Base-by-base conservation (phyloP, 2,888 invertebrate genomes). In the Parnassius apollo region DNA sequence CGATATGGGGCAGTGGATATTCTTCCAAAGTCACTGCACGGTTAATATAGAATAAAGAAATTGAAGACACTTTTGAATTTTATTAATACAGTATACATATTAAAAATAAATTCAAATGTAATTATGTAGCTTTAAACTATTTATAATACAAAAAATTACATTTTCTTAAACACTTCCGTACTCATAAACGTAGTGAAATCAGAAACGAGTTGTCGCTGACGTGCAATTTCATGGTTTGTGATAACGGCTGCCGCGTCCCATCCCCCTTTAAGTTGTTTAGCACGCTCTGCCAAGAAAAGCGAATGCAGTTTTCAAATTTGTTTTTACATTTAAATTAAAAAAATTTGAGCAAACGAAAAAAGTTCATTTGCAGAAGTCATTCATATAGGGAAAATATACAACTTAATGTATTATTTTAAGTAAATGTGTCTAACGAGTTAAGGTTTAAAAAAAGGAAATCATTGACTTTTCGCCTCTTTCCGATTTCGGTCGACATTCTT, bases 191-290 rank as follows among this genome's bases (percentile, higher is more conserved):
- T 46, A 49, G 49, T 59, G 52, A 48, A 63, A 52, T 63, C 63
- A 42, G 56, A 48, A 52, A 58, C 25, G 53, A 60, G 49, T 54
- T 64, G 57, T 48, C 52, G 60, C 53, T 64, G 64, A 64, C 64
- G 55, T 60, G 64, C 60, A 64, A 64, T 64, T 64, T 64, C 64
- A 64, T 57, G 64, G 64, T 13, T 11, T 57, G 48, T 60, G 64
- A 60, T 52, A 49, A 60, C 60, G 48, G 44, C 53, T 22, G 49
- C 48, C 50, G 42, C 4, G 35, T 48, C 13, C 11, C 50, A 25
- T 7, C 49, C 13, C 45, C 46, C 9, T 46, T 25, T 18, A 42
- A 56, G 25, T 49, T 44, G n/a, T 51, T 49, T 9, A 46, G 54
- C 42, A 42, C 49, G 46, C 53, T 10, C 44, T 18, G 12, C n/a